These are phyloP conservation scores for Pollimyrus isidori DNA, from an alignment of 2,113 vertebrate genomes.

Conservation along the genomic window DNA sequence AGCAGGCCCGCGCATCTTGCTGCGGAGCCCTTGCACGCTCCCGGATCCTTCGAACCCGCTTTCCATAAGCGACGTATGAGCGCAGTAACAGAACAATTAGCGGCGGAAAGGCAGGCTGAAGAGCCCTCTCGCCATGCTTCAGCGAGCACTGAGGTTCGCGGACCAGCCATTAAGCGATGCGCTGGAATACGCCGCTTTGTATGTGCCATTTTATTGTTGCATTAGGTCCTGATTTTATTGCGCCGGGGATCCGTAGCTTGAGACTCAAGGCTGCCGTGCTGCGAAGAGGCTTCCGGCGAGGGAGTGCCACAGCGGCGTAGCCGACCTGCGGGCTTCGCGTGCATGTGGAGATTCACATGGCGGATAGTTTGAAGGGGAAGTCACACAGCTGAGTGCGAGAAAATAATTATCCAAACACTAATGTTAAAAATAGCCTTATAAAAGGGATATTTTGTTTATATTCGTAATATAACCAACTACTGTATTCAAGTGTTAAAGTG, in stretches of 20 bases:
- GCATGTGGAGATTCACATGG: neutral
- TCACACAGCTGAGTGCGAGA: neutral
- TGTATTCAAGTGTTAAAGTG: neutral
- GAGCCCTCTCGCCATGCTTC: neutral
- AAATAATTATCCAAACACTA: neutral
- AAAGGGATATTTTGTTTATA: neutral
- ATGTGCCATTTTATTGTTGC: neutral
- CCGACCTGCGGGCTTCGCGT: neutral
- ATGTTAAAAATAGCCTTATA: neutral
- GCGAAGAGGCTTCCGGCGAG: neutral
- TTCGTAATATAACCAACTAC: neutral
- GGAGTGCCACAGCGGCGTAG: neutral
- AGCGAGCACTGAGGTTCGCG: conserved; percentile 1
- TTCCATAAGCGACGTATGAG: neutral
- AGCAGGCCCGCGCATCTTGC: neutral
- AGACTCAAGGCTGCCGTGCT: neutral
- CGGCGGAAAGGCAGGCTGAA: neutral
- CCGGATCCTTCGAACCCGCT: neutral
- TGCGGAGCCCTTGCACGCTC: neutral
- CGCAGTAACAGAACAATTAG: neutral
- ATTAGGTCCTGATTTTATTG: neutral
- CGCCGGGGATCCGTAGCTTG: neutral
- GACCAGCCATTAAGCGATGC: neutral
- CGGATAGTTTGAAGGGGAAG: neutral
- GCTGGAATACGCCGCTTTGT: neutral